Conservation (phyloP, 2,888 invertebrate species). For the Tiliacea aurago region DNA sequence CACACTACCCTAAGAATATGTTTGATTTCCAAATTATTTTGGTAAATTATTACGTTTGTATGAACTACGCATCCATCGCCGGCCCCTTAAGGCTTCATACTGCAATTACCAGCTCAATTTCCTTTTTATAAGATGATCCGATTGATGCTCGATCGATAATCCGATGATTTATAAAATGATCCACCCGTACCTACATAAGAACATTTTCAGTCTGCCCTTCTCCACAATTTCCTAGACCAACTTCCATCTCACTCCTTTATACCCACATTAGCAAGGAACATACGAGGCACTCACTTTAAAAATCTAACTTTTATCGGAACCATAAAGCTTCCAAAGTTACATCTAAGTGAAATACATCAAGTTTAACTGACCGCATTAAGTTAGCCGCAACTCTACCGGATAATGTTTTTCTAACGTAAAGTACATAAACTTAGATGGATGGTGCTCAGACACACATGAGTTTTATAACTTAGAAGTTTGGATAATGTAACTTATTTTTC, state of each 20-base stretch:
- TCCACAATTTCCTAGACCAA: conserved; percentile 10
- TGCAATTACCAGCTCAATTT: too few relatives aligned
- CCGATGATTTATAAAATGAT: too few relatives aligned
- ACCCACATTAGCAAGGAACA: conserved; percentile 45
- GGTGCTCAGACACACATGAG: conserved; percentile 76
- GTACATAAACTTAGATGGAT: conserved; percentile 83
- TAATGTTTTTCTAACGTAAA: conserved; percentile 77
- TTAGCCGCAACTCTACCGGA: conserved; percentile 72
- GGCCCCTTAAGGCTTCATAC: too few relatives aligned
- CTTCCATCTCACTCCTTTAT: conserved; percentile 17
- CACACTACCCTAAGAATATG: too few relatives aligned
- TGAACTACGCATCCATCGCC: too few relatives aligned
- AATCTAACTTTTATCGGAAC: conserved; percentile 64
- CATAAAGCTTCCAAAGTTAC: conserved; percentile 75
- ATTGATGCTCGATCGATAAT: too few relatives aligned
- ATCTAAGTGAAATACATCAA: conserved; percentile 80
- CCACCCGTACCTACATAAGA: too few relatives aligned
- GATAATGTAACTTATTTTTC: conserved; percentile 54
- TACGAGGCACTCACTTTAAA: conserved; percentile 55
- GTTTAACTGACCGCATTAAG: conserved; percentile 78
- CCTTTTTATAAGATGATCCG: too few relatives aligned
- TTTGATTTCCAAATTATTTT: too few relatives aligned
- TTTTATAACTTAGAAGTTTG: conserved; percentile 67
- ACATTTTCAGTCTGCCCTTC: background rate
- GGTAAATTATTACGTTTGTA: too few relatives aligned